Percentiles rank a stretch among this genome's conserved stretches.
phyloP scores from a whole-genome alignment of 2,113 vertebrate genomes.

The Lycocorax pyrrhopterus region DNA sequence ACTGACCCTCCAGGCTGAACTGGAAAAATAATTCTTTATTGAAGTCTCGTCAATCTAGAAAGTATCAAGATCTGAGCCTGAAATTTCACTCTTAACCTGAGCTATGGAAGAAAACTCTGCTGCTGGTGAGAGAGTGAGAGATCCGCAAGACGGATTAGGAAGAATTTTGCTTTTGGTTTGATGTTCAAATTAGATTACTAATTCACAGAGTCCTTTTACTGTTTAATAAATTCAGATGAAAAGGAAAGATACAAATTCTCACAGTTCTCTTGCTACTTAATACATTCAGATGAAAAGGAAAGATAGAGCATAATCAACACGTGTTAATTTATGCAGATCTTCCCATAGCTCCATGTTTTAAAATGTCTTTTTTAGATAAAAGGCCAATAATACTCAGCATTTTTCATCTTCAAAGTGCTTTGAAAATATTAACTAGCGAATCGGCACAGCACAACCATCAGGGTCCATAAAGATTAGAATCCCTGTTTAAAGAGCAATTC shows the following conservation, averaged over 20 bases:
- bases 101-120: not conserved
- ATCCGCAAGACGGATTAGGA: constrained; percentile 1
- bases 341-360: constrained; percentile 44
- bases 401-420: constrained; percentile 61
- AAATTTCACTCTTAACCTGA: constrained; percentile 29
- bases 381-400: constrained; percentile 55
- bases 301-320: constrained; percentile 57
- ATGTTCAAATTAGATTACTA: constrained; percentile 65
- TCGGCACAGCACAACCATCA: not conserved
- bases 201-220: constrained; percentile 47
- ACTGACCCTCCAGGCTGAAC: not conserved
- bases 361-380: constrained; percentile 62
- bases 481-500: not conserved
- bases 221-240: constrained; percentile 65
- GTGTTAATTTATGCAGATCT: constrained; percentile 67
- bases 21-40: not conserved
- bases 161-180: constrained; percentile 60
- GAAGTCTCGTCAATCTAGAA: not conserved
- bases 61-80: not conserved
- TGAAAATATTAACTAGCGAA: constrained; percentile 39
- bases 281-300: constrained; percentile 59
- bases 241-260: constrained; percentile 64
- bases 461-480: constrained; percentile 8
- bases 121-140: constrained; percentile 33
- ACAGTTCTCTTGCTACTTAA: constrained; percentile 46